Conservation (phyloP, 2,888 invertebrate genomes). For the Trimorus sp. region DNA sequence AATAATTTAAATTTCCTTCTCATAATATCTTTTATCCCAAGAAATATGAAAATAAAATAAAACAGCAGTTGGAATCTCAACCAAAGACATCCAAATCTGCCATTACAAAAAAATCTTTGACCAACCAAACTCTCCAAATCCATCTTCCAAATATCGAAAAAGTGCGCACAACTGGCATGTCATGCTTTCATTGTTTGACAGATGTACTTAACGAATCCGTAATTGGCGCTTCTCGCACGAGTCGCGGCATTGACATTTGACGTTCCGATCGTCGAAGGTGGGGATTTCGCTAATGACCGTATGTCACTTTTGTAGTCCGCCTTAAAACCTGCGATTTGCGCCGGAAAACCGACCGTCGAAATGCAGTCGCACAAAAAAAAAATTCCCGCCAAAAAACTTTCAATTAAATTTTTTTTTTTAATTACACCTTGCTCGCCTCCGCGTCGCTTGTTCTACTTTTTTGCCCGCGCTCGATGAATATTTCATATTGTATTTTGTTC, state of each 20-base stretch:
- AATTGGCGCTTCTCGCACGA: conserved; percentile 63
- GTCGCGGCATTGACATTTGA: conserved; percentile 64
- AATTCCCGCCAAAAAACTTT: too few relatives aligned
- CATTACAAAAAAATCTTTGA: too few relatives aligned
- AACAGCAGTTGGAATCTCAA: too few relatives aligned
- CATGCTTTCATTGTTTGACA: conserved; percentile 51
- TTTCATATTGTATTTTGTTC: conserved; percentile 54
- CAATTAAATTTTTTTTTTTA: neutral
- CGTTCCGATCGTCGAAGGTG: conserved; percentile 46
- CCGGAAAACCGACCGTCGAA: too few relatives aligned
- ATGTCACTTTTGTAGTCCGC: conserved; percentile 54
- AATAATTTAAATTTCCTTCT: too few relatives aligned
- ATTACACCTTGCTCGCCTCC: neutral
- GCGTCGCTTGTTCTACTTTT: conserved; percentile 32
- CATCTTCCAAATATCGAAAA: neutral
- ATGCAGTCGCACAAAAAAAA: too few relatives aligned
- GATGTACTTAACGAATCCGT: conserved; percentile 58
- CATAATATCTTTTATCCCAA: too few relatives aligned
- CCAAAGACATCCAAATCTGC: too few relatives aligned
- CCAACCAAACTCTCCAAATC: neutral
- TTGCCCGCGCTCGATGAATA: conserved; percentile 30
- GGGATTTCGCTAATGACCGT: conserved; percentile 53
- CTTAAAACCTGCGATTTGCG: conserved; percentile 51
- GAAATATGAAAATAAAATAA: too few relatives aligned
- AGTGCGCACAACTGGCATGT: neutral